These are phyloP conservation scores for Orcinus orca DNA, from an alignment of 2,113 vertebrate genomes.

Conservation along the genomic window DNA sequence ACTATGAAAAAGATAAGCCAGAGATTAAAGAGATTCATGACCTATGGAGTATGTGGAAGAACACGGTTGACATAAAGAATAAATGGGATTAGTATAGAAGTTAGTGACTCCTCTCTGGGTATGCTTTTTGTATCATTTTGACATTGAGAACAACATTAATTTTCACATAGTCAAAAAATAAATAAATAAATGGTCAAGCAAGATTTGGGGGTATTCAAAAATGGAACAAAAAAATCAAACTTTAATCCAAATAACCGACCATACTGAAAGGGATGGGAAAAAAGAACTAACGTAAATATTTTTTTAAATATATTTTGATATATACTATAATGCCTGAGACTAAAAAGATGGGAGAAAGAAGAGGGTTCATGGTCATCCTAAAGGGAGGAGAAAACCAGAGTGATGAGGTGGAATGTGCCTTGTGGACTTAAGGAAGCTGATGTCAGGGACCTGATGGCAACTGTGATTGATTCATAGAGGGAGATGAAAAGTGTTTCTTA, in stretches of 20 bases:
- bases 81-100: background rate
- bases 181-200: background rate
- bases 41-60: background rate
- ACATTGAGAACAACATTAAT: background rate
- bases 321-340: background rate
- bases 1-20: background rate
- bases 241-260: background rate
- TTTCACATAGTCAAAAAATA: background rate
- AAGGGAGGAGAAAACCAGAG: background rate
- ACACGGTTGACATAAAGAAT: background rate
- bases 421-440: background rate
- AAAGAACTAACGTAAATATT: background rate
- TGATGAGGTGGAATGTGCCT: background rate
- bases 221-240: background rate
- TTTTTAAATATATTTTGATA: background rate
- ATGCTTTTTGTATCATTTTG: background rate
- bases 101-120: background rate
- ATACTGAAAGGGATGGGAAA: background rate
- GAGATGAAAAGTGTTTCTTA: conserved; percentile 28
- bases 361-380: background rate
- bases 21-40: background rate
- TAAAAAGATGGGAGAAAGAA: background rate
- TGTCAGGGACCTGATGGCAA: background rate
- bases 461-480: background rate
- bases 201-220: background rate